These are phyloP conservation scores for Formica selysi DNA, from an alignment of 1,140 invertebrate species.

Conservation along the genomic window DNA sequence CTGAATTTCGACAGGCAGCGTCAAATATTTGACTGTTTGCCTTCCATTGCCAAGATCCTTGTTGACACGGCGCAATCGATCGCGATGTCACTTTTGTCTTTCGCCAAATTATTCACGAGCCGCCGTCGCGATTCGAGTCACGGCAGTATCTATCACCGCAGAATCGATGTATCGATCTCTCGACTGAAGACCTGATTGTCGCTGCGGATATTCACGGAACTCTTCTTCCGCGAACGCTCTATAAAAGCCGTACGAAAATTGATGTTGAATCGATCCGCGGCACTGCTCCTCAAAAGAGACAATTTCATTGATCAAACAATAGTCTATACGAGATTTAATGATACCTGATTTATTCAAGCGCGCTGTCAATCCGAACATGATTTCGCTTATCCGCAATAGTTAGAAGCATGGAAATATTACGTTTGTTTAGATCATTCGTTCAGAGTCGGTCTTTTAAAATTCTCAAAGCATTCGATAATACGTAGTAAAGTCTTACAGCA, in stretches of 20 bases:
- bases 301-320: conserved; percentile 30
- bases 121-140: conserved; percentile 41
- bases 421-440: not conserved
- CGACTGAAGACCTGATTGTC: conserved; percentile 40
- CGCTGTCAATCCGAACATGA: not conserved
- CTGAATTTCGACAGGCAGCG: conserved; percentile 76
- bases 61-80: conserved; percentile 77
- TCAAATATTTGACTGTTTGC: conserved; percentile 82
- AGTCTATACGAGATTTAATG: not conserved
- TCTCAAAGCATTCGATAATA: not conserved
- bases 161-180: conserved; percentile 70
- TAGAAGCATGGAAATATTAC: not conserved
- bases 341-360: conserved; percentile 17
- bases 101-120: conserved; percentile 75
- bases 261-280: conserved; percentile 23
- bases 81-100: conserved; percentile 78
- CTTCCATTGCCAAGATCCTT: conserved; percentile 79
- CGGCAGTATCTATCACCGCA: conserved; percentile 35
- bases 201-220: conserved; percentile 10
- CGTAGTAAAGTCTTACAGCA: not conserved
- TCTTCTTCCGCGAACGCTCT: conserved; percentile 19
- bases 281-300: not conserved
- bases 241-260: conserved; percentile 35
- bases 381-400: not conserved
- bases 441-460: not conserved